phyloP scores from a whole-genome alignment of 2,113 vertebrate genomes.

The Progne subis region DNA sequence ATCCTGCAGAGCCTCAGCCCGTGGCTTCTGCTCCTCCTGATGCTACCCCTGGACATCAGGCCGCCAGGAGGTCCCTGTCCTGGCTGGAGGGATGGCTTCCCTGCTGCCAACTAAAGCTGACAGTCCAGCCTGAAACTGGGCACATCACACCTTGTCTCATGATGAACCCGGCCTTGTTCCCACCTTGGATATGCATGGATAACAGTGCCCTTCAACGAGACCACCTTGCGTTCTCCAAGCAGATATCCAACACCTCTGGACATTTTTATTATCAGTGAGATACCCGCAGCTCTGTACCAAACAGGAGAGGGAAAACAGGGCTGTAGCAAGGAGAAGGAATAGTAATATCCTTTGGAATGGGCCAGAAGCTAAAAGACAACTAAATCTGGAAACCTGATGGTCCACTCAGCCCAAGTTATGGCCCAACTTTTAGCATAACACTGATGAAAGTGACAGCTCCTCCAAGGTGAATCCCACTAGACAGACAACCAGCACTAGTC shows the following conservation, averaged over 20 bases:
- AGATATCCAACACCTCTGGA: background rate
- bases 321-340: background rate
- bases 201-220: background rate
- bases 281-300: background rate
- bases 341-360: background rate
- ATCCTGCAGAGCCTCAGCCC: background rate
- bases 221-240: background rate
- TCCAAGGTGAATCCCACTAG: background rate
- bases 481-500: background rate
- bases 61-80: fast-evolving
- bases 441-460: background rate
- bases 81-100: background rate
- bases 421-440: background rate
- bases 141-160: fast-evolving
- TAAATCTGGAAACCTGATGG: background rate
- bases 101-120: background rate
- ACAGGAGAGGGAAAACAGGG: background rate
- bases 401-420: background rate
- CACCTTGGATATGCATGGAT: background rate
- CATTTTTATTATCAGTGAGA: background rate
- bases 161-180: background rate
- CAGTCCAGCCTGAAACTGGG: background rate
- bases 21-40: background rate
- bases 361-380: background rate
- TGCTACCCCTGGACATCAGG: background rate